Conservation (phyloP, 53 echinoderm and acorn worm genomes). For the Paelopatides confundens region DNA sequence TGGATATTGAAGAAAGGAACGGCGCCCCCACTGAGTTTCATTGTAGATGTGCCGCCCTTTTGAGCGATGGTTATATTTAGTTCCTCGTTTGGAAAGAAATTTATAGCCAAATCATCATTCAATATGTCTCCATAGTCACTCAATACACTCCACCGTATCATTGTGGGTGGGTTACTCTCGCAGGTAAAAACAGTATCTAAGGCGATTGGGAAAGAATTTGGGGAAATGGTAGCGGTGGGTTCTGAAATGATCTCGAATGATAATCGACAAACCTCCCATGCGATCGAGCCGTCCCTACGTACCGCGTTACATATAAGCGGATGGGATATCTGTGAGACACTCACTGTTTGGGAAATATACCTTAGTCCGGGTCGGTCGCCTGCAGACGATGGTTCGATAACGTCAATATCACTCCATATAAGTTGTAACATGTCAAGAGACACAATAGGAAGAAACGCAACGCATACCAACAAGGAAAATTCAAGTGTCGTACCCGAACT, state of each 20-base stretch:
- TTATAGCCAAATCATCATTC: background rate
- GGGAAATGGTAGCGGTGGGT: background rate
- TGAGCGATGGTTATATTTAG: background rate
- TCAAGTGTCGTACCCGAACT: background rate
- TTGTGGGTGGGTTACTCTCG: background rate
- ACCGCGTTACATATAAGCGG: background rate
- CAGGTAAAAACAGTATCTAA: background rate
- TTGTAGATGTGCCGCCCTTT: background rate
- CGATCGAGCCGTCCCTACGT: too few relatives aligned
- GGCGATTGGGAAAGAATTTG: background rate
- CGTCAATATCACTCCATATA: background rate
- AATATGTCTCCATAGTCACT: background rate
- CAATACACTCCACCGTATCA: background rate
- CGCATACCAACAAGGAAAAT: background rate
- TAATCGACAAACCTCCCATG: background rate
- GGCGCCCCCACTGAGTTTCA: background rate
- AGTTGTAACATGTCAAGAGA: too few relatives aligned
- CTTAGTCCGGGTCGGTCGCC: too few relatives aligned
- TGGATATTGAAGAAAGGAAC: background rate
- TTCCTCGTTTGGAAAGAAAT: background rate
- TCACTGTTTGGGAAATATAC: background rate
- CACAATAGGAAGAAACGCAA: background rate
- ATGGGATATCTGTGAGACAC: background rate
- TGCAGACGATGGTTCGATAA: too few relatives aligned
- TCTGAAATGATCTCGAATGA: background rate